Evolutionary conservation across 2,888 invertebrate genomes (phyloP).

Genomic region (Leptopilina myrica): DNA sequence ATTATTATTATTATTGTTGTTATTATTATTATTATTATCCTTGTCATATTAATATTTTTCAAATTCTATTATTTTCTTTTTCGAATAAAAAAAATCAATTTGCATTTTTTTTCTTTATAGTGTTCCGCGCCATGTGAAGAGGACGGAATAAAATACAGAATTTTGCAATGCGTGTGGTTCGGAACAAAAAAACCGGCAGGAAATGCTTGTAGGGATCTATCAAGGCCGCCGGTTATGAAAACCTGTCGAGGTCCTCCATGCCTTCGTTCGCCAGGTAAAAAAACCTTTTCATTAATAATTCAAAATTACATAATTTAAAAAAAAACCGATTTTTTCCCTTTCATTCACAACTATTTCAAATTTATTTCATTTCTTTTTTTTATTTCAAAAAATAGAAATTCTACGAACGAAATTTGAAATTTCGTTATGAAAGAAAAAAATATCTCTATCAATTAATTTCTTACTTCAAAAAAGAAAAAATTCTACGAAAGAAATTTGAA

Average conservation of each 20-base stretch:
- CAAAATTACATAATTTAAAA: background rate
- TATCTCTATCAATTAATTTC: too few species aligned
- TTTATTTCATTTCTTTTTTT: background rate
- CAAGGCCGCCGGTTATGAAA: conserved; percentile 87
- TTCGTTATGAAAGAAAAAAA: too few species aligned
- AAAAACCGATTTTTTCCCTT: background rate
- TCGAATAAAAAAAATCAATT: conserved; percentile 21
- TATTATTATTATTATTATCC: too few species aligned
- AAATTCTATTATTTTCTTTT: background rate
- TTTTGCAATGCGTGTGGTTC: conserved; percentile 95
- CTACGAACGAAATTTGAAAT: too few species aligned
- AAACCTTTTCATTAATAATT: background rate
- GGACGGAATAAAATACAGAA: conserved; percentile 91
- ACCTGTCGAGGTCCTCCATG: conserved; percentile 86
- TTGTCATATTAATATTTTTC: too few species aligned
- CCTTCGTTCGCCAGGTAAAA: conserved; percentile 74
- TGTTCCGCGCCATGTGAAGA: conserved; percentile 91
- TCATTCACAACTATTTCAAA: conserved; percentile 18
- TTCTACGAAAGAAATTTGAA: too few species aligned
- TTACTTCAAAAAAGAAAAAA: too few species aligned
- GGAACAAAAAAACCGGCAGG: conserved; percentile 90
- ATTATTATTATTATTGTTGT: too few species aligned
- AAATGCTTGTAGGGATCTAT: conserved; percentile 88
- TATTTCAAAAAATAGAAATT: too few species aligned
- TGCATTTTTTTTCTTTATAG: conserved; percentile 79